phyloP scores from a whole-genome alignment of 2,113 vertebrate species.

The Turdus rufiventris region DNA sequence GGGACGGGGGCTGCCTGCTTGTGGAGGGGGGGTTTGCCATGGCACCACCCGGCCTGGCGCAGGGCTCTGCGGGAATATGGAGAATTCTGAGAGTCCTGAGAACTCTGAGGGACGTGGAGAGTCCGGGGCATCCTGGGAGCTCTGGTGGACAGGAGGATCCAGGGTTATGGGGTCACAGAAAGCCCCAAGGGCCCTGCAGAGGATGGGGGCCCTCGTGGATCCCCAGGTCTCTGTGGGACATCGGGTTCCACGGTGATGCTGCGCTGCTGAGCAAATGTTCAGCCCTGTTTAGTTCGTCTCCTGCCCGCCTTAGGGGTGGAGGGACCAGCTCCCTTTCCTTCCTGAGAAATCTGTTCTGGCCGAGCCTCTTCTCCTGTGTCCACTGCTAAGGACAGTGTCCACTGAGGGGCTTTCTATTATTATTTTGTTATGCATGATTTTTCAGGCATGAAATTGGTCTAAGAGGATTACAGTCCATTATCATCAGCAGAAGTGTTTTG shows the following conservation, averaged over 20 bases:
- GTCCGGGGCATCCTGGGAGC: background rate
- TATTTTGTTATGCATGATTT: constrained; percentile 35
- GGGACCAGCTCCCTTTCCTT: background rate
- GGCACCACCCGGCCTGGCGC: background rate
- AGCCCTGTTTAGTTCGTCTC: background rate
- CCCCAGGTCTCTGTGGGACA: background rate
- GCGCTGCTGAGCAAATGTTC: background rate
- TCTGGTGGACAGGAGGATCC: background rate
- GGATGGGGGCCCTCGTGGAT: fast-evolving
- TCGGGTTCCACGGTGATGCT: fast-evolving
- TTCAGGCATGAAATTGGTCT: constrained; percentile 67
- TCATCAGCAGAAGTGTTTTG: constrained; percentile 48
- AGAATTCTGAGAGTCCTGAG: background rate
- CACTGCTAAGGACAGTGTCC: background rate
- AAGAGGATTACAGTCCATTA: constrained; percentile 63
- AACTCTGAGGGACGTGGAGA: background rate
- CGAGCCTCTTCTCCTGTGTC: fast-evolving
- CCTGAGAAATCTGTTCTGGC: background rate
- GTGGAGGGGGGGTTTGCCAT: fast-evolving
- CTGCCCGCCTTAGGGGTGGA: background rate
- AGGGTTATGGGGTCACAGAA: background rate
- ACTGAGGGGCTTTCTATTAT: background rate
- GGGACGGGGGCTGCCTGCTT: background rate
- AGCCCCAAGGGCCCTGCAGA: background rate
- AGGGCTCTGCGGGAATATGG: background rate